These are phyloP conservation scores for Eolophus roseicapilla DNA, from an alignment of 2,113 vertebrate species.

Conservation along the genomic window DNA sequence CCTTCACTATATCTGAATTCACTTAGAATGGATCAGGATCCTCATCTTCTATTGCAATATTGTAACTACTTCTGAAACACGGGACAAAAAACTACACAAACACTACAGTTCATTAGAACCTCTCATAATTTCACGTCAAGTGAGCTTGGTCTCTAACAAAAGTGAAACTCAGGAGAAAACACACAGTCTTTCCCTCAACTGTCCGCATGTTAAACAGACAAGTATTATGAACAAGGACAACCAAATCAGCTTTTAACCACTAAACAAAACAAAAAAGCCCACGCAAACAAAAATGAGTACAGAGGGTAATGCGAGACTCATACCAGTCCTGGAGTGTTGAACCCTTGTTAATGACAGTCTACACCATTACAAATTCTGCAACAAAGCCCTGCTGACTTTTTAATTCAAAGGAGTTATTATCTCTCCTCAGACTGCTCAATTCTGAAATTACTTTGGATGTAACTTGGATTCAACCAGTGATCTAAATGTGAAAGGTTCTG, in stretches of 20 bases:
- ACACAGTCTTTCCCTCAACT: background rate
- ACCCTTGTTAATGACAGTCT: background rate
- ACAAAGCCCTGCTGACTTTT: background rate
- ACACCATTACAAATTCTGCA: background rate
- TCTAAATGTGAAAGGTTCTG: background rate
- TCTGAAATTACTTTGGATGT: background rate
- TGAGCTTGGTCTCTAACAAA: background rate
- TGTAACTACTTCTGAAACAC: background rate
- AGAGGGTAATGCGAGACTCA: background rate
- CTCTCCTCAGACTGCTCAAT: background rate
- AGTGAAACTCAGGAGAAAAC: background rate
- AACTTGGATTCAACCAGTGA: background rate
- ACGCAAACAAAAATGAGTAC: background rate
- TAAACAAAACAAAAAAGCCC: background rate
- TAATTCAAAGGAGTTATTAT: background rate
- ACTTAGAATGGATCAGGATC: background rate
- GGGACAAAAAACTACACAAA: background rate
- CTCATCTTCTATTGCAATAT: background rate
- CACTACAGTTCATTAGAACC: background rate
- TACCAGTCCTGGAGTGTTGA: background rate
- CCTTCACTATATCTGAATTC: background rate
- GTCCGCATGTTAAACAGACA: accelerated
- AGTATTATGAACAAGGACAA: background rate
- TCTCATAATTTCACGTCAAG: background rate
- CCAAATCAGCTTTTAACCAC: background rate